Evolutionary conservation across 2,797 vertebrate genomes (phyloP), one percentile per base, ranked within the genome.

Genomic region (Bothrops alternatus): DNA sequence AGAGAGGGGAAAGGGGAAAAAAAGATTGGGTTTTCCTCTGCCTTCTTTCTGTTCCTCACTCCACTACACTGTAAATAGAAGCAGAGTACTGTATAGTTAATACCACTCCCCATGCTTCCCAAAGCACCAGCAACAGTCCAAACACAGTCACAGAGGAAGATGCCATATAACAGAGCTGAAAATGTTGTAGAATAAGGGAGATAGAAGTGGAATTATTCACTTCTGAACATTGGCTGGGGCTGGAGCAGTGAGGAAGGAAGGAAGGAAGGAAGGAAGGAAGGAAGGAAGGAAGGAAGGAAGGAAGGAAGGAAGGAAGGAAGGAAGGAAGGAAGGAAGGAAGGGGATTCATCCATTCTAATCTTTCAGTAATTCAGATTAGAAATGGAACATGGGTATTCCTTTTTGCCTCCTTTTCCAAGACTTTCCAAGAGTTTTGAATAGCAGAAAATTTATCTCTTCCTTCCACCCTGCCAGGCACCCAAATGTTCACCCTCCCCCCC

Each of bases 401-500:
- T 60, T 42, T 60, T 42, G 10, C 26, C 55, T 20, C 37, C 37
- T 53, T 90, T 65, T 32, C 78, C 50, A n/a, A 28, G 14, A 69
- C 3, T 18, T 10, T 20, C 55, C 55, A 60, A 26, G 25, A 3
- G 3, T 85, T 85, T 89, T 26, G 11, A 11, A 53, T 1, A 14
- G 16, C 6, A 25, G 58, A 26, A 25, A 3, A 5, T 90, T 6
- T 16, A 53, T 65, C 47, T 47, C 47, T 63, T 14, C 57, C 23
- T 14, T 1, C 60, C 28, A 13, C 37, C 61, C 56, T 25, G 63
- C 4, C 2, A 2, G 25, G 78, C n/a, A 86, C 13, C 91, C 90
- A 14, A 18, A 11, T 18, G 23, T 18, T 0, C 0, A 1, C 11
- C 12, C 6, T 42, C 0, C 25, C 42, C 32, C 10, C 0, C 53